These are phyloP conservation scores for Apolygus lucorum DNA, from an alignment of 1,140 invertebrate genomes.

Conservation along the genomic window DNA sequence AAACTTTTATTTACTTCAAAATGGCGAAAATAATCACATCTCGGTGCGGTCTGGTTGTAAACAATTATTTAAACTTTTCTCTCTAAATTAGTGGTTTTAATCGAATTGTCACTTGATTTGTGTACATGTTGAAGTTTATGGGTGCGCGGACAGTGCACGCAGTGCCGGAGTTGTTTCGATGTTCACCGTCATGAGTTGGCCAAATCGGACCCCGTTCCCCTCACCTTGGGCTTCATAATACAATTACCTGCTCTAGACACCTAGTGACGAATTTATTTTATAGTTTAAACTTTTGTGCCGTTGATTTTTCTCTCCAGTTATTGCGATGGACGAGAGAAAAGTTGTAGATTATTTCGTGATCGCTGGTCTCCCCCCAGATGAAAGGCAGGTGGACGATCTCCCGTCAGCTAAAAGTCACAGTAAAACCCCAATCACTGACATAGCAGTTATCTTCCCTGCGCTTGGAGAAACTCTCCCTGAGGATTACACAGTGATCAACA, in stretches of 20 bases:
- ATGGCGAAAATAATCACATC: not conserved
- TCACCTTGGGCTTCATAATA: not conserved
- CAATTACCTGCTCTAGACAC: not conserved
- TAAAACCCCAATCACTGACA: conserved; percentile 84
- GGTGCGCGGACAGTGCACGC: too few species aligned
- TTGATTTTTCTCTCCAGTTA: not conserved
- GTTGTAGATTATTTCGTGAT: conserved; percentile 96
- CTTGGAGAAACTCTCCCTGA: conserved; percentile 75
- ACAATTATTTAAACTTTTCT: too few species aligned
- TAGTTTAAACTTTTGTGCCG: not conserved
- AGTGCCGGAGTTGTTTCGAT: too few species aligned
- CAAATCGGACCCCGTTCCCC: not conserved
- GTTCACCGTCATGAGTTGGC: not conserved
- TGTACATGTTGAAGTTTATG: too few species aligned
- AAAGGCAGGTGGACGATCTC: conserved; percentile 68
- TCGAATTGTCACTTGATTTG: too few species aligned
- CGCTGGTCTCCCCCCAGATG: conserved; percentile 81
- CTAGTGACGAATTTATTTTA: not conserved
- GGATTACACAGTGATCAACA: conserved; percentile 71
- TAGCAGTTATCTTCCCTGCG: conserved; percentile 82
- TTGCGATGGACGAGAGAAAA: conserved; percentile 64
- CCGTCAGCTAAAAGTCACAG: conserved; percentile 61
- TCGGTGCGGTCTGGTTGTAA: not conserved
- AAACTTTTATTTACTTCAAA: conserved; percentile 6
- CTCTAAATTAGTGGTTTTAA: too few species aligned